Evolutionary conservation across 53 echinoderm and acorn worm genomes (phyloP).

Genomic region (Arbacia lixula): DNA sequence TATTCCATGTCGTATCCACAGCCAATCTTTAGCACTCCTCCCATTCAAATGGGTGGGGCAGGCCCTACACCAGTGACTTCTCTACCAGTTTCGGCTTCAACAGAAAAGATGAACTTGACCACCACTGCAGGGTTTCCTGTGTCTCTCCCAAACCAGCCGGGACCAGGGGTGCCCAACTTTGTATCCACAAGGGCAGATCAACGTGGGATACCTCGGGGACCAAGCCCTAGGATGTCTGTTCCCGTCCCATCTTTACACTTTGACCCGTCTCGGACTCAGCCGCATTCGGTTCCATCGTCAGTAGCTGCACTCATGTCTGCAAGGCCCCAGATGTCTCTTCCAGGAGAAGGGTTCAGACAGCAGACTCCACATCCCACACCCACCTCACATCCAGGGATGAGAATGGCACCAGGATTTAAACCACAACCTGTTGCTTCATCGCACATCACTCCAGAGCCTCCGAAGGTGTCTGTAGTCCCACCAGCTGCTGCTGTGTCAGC

Average conservation of each 20-base stretch:
- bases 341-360: conserved; percentile 9
- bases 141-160: conserved; percentile 35
- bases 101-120: conserved; percentile 8
- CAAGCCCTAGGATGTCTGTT: conserved; percentile 38
- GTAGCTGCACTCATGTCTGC: conserved; percentile 36
- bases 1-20: conserved; percentile 56
- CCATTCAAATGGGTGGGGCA: conserved; percentile 38
- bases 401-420: conserved; percentile 32
- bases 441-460: conserved; percentile 5
- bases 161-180: not conserved
- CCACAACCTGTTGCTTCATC: conserved; percentile 32
- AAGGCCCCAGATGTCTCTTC: conserved; percentile 10
- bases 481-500: not conserved
- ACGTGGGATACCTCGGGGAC: conserved; percentile 30
- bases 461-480: conserved; percentile 6
- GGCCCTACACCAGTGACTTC: conserved; percentile 23
- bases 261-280: conserved; percentile 20
- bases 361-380: conserved; percentile 3
- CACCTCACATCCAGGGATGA: no score
- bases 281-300: conserved; percentile 29
- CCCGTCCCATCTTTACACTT: conserved; percentile 9
- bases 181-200: conserved; percentile 4
- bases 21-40: conserved; percentile 52
- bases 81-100: not conserved
- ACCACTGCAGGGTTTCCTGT: conserved; percentile 56